A percentile compares a stretch with the other conserved stretches of the same genome.
phyloP scores from a whole-genome alignment of 2,113 vertebrate genomes.

The Ceyx melanurus region DNA sequence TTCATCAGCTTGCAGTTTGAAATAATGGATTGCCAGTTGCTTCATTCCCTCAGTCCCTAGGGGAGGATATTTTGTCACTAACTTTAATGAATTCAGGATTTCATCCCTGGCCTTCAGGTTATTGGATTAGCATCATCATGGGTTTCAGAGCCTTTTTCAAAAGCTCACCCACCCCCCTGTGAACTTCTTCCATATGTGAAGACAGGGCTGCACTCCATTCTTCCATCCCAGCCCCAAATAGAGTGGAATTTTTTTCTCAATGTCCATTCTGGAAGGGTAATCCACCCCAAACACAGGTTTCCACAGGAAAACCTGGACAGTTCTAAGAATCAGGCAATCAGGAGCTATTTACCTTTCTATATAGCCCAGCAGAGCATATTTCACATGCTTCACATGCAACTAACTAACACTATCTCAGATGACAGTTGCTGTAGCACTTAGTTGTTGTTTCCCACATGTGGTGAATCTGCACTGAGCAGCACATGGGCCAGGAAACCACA shows the following conservation, averaged over 20 bases:
- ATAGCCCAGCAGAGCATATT: not conserved
- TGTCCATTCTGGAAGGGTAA: not conserved
- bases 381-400: fast-evolving
- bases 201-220: not conserved
- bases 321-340: not conserved
- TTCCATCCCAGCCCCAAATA: not conserved
- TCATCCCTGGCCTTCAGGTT: constrained; percentile 48
- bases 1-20: constrained; percentile 55
- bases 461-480: not conserved
- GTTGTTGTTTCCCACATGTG: not conserved
- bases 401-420: not conserved
- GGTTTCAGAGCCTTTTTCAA: not conserved
- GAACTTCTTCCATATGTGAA: not conserved
- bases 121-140: constrained; percentile 59
- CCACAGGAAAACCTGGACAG: not conserved
- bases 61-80: constrained; percentile 51
- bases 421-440: not conserved
- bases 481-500: not conserved
- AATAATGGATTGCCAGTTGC: constrained; percentile 49
- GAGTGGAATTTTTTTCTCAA: not conserved
- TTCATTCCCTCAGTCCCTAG: constrained; percentile 1
- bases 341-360: not conserved
- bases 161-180: not conserved
- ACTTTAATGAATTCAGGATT: constrained; percentile 66
- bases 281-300: not conserved